Conservation (phyloP, 1,140 invertebrate genomes). For the Heterodera carotae region DNA sequence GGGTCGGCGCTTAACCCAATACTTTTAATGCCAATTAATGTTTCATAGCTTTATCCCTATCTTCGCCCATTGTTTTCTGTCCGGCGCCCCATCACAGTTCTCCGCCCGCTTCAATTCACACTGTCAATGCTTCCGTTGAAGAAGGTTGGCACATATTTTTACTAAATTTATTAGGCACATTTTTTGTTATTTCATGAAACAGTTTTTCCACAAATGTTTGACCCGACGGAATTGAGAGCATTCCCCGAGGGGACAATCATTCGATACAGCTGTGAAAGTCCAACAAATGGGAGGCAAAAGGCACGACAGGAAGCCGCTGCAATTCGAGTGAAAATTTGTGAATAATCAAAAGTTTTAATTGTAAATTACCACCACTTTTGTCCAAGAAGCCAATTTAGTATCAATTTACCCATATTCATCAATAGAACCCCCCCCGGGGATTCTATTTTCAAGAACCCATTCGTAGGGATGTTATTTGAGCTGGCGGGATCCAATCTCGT, state of each 20-base stretch:
- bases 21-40: too few relatives aligned
- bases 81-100: slow-evolving; percentile 7
- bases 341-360: background rate
- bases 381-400: too few relatives aligned
- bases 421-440: too few relatives aligned
- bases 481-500: too few relatives aligned
- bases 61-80: slow-evolving; percentile 10
- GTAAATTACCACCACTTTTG: too few relatives aligned
- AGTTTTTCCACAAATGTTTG: slow-evolving; percentile 11
- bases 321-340: slow-evolving; percentile 9
- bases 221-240: slow-evolving; percentile 12
- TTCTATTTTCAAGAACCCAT: too few relatives aligned
- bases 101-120: slow-evolving; percentile 9
- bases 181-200: background rate
- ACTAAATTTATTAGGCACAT: too few relatives aligned
- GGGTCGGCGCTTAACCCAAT: too few relatives aligned
- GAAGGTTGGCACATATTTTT: background rate
- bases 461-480: too few relatives aligned
- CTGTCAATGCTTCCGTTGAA: background rate
- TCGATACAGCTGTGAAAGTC: slow-evolving; percentile 40
- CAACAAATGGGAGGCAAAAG: background rate
- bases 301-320: slow-evolving; percentile 12
- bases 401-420: too few relatives aligned
- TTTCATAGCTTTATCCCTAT: too few relatives aligned
- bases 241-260: slow-evolving; percentile 54